These are phyloP conservation scores for Drosophila atripex DNA, from an alignment of 2,888 invertebrate genomes.

Conservation along the genomic window DNA sequence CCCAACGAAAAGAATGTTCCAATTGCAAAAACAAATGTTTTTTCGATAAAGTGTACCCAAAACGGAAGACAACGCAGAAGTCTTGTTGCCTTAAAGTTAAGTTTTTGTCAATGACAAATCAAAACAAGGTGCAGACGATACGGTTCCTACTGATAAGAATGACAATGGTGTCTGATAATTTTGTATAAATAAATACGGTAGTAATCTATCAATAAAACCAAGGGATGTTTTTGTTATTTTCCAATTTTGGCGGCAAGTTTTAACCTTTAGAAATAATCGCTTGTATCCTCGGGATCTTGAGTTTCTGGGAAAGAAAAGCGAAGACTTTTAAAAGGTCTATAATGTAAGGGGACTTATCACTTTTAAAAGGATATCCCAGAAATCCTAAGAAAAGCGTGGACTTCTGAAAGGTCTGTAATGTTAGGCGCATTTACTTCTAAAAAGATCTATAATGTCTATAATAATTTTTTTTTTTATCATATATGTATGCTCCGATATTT, in stretches of 20 bases:
- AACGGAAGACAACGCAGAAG: not conserved
- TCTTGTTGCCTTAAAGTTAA: slow-evolving; percentile 1
- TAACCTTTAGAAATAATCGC: not conserved
- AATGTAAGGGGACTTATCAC: too few species aligned
- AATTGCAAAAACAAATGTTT: slow-evolving; percentile 6
- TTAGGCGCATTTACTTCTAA: too few species aligned
- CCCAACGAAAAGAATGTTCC: slow-evolving; percentile 1
- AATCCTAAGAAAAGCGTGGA: not conserved
- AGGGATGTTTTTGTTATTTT: not conserved
- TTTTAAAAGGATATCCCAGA: not conserved
- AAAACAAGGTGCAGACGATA: slow-evolving; percentile 16
- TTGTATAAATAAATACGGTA: not conserved
- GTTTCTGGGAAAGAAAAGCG: not conserved
- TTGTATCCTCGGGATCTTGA: not conserved
- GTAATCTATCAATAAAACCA: slow-evolving; percentile 2
- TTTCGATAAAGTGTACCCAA: slow-evolving; percentile 11
- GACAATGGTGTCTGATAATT: slow-evolving; percentile 8
- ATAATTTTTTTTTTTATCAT: too few species aligned
- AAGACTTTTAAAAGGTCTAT: too few species aligned
- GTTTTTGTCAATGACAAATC: slow-evolving; percentile 4
- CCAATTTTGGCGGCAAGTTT: not conserved
- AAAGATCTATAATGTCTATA: too few species aligned
- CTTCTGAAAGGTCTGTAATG: too few species aligned
- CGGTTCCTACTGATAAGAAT: slow-evolving; percentile 1
- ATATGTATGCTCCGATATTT: too few species aligned